Evolutionary conservation across 2,888 invertebrate genomes (phyloP), one percentile per base, ranked within the genome.

Genomic region (Sipha maydis): DNA sequence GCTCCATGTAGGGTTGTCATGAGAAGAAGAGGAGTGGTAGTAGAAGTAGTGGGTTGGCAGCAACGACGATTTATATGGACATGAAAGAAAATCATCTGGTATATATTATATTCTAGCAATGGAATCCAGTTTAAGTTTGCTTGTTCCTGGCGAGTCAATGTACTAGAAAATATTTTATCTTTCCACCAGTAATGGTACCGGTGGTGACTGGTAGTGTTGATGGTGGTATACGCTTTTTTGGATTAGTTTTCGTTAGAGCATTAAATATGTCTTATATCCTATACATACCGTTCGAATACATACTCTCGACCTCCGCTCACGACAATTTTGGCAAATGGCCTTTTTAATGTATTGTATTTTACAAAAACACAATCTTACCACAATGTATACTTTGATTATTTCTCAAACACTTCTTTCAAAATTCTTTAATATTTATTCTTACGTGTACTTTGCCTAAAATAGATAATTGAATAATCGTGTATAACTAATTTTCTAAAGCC

Each of bases 121-220:
- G 85, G 85, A 85, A 85, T 85, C 77, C 77, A 67, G 67, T 84
- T 31, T 69, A 77, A 77, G 61, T 56, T 79, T n/a, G 79, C 67
- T 75, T 34, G 80, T 88, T 82, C 85, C 54, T 48, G 79, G 54
- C 61, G 80, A 80, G 86, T 88, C 80, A 88, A 88, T 41, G 86
- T 41, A 88, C 86, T 88, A 73, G 80, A 71, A 82, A 88, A 80
- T 88, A 88, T 88, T 88, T 80, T 77, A 85, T 77, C 85, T 85
- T 76, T 61, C 75, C 34, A 11, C 28, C 17, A 3, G 38, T 38
- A 19, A 28, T 17, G 4, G 21, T 28, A 28, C 28, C 41, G 21
- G 75, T 11, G 69, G 69, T 56, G 56, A 25, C 25, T 61, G 3
- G 56, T 14, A 14, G 41, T 41, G 41, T 1, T 41, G 41, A 11